Evolutionary conservation across 2,888 invertebrate species (phyloP), one percentile per base, ranked within the genome.

Genomic region (Dasysyrphus tricinctus): DNA sequence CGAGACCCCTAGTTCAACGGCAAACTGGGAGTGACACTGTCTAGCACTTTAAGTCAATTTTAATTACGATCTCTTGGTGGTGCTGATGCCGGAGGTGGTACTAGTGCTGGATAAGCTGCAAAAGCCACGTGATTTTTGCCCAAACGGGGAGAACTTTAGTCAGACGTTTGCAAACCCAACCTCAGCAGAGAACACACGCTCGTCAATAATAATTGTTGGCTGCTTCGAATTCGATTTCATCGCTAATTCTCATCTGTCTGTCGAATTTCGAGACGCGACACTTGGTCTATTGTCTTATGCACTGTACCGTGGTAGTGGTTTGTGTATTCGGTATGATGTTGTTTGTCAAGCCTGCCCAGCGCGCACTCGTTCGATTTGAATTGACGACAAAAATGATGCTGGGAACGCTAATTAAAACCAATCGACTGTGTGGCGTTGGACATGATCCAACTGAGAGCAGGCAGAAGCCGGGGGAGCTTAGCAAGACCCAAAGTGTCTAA

Each of bases 11-110:
- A 69, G 73, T 59, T 56, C 51, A 81, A 69, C 81, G 47, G 74
- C 78, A 86, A 86, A 86, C 74, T 82, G 86, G 86, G 86, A 86
- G 82, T 86, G 86, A 86, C 86, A 86, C 86, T 82, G 86, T 82
- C 86, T 86, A 86, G 78, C 78, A 86, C 82, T 82, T 82, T 82
- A 82, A 86, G 86, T 86, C 86, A 82, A 79, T 79, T 86, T 81
- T 86, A 86, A 86, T 86, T 86, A 86, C 81, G 82, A 86, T 86
- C 86, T 86, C 74, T 72, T 57, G 37, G n/a, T 37, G 69, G 78
- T 65, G 8, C 42, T 24, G 39, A 61, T 61, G 44, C 75, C 63
- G 80, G 65, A 51, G 84, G 69, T 34, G 47, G 47, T 54, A 75
- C 69, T 24, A 7, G 5, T 32, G 19, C 6, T 16, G 16, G 12